Percentiles rank a stretch among this genome's conserved stretches.
These are phyloP conservation scores for Matsumurasca onukii DNA, from an alignment of 1,140 invertebrate genomes.

Conservation along the genomic window DNA sequence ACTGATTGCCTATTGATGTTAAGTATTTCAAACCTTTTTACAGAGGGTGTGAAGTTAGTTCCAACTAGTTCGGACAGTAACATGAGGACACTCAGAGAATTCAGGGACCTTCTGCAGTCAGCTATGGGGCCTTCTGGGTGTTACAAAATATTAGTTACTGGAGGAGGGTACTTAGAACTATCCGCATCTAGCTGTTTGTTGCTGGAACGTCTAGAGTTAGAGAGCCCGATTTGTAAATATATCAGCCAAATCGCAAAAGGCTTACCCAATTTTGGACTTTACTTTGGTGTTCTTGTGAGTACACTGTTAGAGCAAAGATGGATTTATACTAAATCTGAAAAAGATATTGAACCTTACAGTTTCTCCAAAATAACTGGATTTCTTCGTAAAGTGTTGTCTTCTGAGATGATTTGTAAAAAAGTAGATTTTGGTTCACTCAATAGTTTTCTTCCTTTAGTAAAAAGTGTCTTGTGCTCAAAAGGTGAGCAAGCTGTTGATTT, in stretches of 20 bases:
- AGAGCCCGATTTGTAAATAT: slow-evolving; percentile 20
- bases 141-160: slow-evolving; percentile 19
- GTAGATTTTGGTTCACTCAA: slow-evolving; percentile 25
- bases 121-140: slow-evolving; percentile 16
- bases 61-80: no score
- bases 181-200: not conserved
- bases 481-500: not conserved
- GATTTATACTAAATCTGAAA: not conserved
- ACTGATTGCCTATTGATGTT: no score
- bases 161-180: slow-evolving; percentile 22
- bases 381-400: slow-evolving; percentile 7
- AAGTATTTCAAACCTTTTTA: no score
- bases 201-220: slow-evolving; percentile 3
- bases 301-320: slow-evolving; percentile 18
- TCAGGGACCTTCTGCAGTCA: slow-evolving; percentile 17
- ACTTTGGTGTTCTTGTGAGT: slow-evolving; percentile 6
- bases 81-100: slow-evolving; percentile 31
- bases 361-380: not conserved
- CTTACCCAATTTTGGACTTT: slow-evolving; percentile 18
- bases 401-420: not conserved
- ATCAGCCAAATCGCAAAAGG: slow-evolving; percentile 1
- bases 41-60: no score
- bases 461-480: slow-evolving; percentile 19
- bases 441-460: slow-evolving; percentile 11
- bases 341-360: not conserved